phyloP scores from a whole-genome alignment of 2,797 vertebrate species.

The Ataeniobius toweri region DNA sequence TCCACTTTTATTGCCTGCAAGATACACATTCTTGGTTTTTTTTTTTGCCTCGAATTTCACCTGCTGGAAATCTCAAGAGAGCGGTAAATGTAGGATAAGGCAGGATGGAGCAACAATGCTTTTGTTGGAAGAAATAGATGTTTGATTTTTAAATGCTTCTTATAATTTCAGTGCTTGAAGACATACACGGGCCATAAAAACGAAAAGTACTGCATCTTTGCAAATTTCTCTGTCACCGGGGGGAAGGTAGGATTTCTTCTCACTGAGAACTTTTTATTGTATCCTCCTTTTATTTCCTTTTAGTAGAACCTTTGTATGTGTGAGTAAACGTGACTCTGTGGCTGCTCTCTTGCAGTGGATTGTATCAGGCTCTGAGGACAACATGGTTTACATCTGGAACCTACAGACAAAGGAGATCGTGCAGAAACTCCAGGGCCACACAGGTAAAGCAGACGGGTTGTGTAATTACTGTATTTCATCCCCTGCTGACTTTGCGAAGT shows the following conservation, averaged over 20 bases:
- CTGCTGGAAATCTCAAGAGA: too few species aligned
- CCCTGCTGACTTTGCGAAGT: background rate
- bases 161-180: conserved; percentile 90
- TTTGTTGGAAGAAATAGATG: too few species aligned
- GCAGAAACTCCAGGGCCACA: conserved; percentile 98
- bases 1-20: background rate
- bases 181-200: conserved; percentile 99
- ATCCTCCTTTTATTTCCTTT: too few species aligned
- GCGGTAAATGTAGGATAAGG: too few species aligned
- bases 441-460: conserved; percentile 79
- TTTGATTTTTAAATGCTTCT: background rate
- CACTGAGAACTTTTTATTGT: background rate
- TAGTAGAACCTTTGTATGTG: background rate
- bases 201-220: conserved; percentile 99
- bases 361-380: conserved; percentile 97
- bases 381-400: conserved; percentile 99
- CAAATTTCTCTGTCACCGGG: conserved; percentile 97
- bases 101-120: too few species aligned
- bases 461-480: background rate
- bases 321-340: background rate
- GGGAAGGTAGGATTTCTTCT: conserved; percentile 85
- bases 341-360: conserved; percentile 87
- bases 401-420: conserved; percentile 99
- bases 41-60: background rate
- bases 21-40: background rate